Base-by-base conservation (phyloP, 2,113 vertebrate species). In the Cheilinus undulatus region DNA sequence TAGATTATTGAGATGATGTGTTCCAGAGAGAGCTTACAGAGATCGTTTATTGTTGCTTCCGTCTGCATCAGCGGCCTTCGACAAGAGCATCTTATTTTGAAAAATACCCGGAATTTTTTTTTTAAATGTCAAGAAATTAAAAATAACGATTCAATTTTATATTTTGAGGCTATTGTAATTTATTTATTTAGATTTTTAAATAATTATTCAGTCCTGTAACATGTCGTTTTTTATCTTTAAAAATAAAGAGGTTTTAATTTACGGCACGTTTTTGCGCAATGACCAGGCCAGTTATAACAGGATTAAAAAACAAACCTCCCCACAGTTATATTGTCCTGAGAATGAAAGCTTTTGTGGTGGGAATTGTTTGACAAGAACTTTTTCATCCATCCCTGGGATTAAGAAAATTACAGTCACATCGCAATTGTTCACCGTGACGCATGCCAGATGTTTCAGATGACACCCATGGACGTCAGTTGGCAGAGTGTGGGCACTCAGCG, bases 161-260 rank as follows among this genome's bases (percentile, higher is more conserved):
- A 95, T 95, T 95, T 88, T 86, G 91, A 92, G 92, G 94, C 89
- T 86, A 89, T 17, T 36, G 3, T 2, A 36, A 2, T 12, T 11
- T 11, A 36, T n/a, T n/a, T n/a, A n/a, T n/a, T 36, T 36, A 36
- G 2, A 10, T 14, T 69, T 60, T 27, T n/a, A 34, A 52, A 22
- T n/a, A 12, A 5, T 45, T 38, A 49, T 59, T 34, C n/a, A n/a
- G 32, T 34, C 11, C 32, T 34, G 32, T 10, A 11, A 34, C 32
- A 34, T 34, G 52, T 51, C 1, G 11, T 49, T 59, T 26, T 61
- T 70, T 50, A 60, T 50, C 27, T 3, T 7, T 53, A 23, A 24
- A 59, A 42, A 60, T 23, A 13, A 40, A 27, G 10, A 13, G 3
- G 19, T 68, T 78, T 56, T 73, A 58, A 60, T 82, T 70, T 50